These are phyloP conservation scores for Rhea pennata DNA, from an alignment of 2,113 vertebrate genomes.

Conservation along the genomic window DNA sequence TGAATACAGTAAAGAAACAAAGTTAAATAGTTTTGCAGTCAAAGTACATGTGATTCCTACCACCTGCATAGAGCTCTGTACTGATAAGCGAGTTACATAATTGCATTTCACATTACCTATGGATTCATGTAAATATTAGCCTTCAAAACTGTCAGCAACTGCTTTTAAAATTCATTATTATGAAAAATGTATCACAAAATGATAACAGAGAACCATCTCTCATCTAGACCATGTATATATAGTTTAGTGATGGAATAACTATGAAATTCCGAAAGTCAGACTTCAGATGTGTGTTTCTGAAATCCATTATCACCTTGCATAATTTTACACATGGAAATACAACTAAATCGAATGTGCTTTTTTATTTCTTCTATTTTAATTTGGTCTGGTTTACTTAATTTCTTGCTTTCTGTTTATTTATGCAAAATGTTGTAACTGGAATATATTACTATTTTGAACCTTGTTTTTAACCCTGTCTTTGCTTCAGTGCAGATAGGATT, in stretches of 20 bases:
- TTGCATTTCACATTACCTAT: background rate
- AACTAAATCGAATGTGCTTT: background rate
- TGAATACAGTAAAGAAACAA: background rate
- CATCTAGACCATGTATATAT: background rate
- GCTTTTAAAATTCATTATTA: background rate
- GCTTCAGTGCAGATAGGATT: background rate
- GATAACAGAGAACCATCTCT: background rate
- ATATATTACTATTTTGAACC: background rate
- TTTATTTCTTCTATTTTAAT: background rate
- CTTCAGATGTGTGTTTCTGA: background rate
- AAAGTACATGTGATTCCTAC: background rate
- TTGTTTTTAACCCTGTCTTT: background rate
- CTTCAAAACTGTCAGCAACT: background rate
- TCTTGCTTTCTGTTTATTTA: background rate
- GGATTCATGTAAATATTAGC: background rate
- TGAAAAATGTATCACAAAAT: background rate
- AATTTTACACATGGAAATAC: background rate
- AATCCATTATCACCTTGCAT: background rate
- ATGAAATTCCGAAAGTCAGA: background rate
- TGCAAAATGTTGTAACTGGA: background rate
- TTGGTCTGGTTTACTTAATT: background rate
- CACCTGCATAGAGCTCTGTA: background rate
- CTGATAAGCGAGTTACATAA: background rate
- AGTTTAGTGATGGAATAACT: background rate
- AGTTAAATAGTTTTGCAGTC: background rate